Base-by-base conservation (phyloP, 2,888 invertebrate species). In the Lydus trimaculatus region DNA sequence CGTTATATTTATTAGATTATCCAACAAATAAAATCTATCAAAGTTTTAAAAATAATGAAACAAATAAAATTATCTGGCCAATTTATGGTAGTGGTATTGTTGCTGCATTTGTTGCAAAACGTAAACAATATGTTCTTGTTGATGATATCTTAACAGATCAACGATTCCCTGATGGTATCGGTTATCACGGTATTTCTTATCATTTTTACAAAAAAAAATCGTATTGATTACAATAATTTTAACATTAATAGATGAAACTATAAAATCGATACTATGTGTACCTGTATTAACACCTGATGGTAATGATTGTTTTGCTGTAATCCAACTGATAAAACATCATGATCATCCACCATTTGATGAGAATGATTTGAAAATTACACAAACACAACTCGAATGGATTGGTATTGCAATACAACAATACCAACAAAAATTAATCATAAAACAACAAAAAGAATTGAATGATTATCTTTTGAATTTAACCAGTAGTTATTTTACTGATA, bases 231-330 rank as follows among this genome's bases (percentile, higher is more conserved):
- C n/a, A n/a, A n/a, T n/a, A n/a, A n/a, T n/a, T n/a, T n/a, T n/a
- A n/a, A n/a, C n/a, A n/a, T n/a, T n/a, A n/a, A n/a, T n/a, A 89
- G 89, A 81, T 71, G 84, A 88, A 33, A 87, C 87, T 64, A 87
- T 89, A 0, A 88, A 88, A 79, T 86, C 87, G 0, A 89, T 90
- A 0, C 82, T 90, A 0, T 88, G 89, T 74, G 87, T 90, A 79
- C 91, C 91, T 1, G 84, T 91, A 0, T 85, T 90, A 1, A 88
- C 88, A 39, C 88, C 89, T 0, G 88, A 89, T 64, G 88, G 88
- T 0, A n/a, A n/a, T n/a, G 87, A 87, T 0, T 89, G 89, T 74
- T 87, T 88, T 66, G 90, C 89, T 1, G 88, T 90, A 0, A 82
- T 90, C 0, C 90, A 90, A 78, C 78, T 90, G 61, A 89, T 87